Evolutionary conservation across 1,140 invertebrate species (phyloP).

Genomic region (Cotesia typhae): DNA sequence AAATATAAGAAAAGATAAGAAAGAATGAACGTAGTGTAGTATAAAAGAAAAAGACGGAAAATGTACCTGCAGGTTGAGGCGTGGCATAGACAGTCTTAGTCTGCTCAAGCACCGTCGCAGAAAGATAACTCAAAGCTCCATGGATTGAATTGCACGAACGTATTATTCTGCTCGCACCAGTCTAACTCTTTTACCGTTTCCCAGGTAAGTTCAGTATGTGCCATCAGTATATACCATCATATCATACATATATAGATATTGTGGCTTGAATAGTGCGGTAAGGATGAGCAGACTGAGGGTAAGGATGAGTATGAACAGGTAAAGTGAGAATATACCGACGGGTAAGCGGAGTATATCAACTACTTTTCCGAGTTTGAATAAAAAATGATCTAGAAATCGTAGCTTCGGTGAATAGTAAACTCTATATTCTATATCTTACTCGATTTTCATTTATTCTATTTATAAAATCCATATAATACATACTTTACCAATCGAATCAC

Average conservation of each 20-base stretch:
- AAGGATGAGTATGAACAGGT: no score
- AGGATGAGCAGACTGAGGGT: no score
- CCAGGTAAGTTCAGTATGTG: no score
- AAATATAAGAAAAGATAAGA: not conserved
- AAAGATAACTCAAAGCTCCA: conserved; percentile 19
- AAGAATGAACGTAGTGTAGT: not conserved
- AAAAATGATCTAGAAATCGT: conserved; percentile 45
- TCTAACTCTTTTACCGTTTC: no score
- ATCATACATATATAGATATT: not conserved
- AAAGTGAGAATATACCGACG: not conserved
- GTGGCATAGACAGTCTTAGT: conserved; percentile 18
- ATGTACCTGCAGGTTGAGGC: conserved; percentile 11
- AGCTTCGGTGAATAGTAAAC: conserved; percentile 23
- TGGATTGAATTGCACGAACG: conserved; percentile 17
- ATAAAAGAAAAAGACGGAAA: not conserved
- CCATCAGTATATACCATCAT: not conserved
- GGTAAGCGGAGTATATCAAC: not conserved
- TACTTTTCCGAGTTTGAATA: conserved; percentile 42
- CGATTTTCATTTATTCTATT: no score
- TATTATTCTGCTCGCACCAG: conserved; percentile 14
- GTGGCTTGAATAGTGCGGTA: no score
- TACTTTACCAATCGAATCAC: no score
- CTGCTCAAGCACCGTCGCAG: conserved; percentile 14
- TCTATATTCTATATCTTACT: no score
- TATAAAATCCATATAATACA: no score